These are phyloP conservation scores for Pyrgus malvae DNA, from an alignment of 2,888 invertebrate genomes.

Conservation along the genomic window DNA sequence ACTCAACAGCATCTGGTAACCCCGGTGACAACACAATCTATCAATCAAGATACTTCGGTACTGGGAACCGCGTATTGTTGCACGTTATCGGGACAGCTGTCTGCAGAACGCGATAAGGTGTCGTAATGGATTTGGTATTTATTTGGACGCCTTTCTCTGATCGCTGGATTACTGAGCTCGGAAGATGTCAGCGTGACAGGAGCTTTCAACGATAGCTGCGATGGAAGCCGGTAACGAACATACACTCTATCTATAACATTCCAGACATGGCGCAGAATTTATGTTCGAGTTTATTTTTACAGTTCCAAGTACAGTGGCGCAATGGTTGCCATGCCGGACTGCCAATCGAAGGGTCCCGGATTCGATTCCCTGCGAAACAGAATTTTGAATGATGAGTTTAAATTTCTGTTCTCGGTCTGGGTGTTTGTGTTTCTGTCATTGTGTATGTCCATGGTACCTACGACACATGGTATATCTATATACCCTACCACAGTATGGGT, in stretches of 20 bases:
- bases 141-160: conserved; percentile 50
- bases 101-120: conserved; percentile 45
- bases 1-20: neutral
- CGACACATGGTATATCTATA: too few species aligned
- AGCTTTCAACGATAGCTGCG: conserved; percentile 4
- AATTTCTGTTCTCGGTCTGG: too few species aligned
- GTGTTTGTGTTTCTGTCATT: too few species aligned
- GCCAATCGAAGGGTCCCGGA: too few species aligned
- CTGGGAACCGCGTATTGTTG: conserved; percentile 50
- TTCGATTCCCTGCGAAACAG: too few species aligned
- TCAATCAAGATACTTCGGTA: conserved; percentile 43
- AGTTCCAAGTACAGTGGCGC: too few species aligned
- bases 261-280: neutral
- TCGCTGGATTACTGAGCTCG: neutral
- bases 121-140: conserved; percentile 44
- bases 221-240: neutral
- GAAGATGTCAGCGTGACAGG: conserved; percentile 1
- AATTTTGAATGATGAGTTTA: too few species aligned
- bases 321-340: too few species aligned
- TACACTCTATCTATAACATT: too few species aligned
- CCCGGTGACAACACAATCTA: conserved; percentile 8
- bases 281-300: neutral
- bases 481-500: too few species aligned
- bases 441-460: too few species aligned
- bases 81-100: conserved; percentile 63